Percentiles rank a stretch among this genome's conserved stretches.
These are phyloP conservation scores for Scomber japonicus DNA, from an alignment of 2,113 vertebrate genomes.

Conservation along the genomic window DNA sequence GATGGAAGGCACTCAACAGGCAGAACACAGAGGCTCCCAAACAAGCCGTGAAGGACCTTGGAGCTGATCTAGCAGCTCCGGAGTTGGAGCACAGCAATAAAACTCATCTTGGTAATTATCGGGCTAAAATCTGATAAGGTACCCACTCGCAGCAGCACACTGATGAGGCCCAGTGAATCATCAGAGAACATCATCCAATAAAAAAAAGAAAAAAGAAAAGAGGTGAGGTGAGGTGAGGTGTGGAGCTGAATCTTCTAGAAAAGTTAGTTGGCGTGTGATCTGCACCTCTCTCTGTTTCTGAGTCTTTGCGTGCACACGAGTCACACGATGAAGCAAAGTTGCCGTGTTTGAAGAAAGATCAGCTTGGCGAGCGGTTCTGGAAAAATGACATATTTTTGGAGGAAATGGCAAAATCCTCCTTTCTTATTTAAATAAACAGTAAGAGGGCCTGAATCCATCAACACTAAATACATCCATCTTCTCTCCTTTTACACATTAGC, in stretches of 20 bases:
- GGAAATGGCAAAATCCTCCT: background rate
- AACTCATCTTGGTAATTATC: conserved; percentile 50
- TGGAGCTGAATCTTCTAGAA: background rate
- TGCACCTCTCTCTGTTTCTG: background rate
- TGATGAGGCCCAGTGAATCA: conserved; percentile 44
- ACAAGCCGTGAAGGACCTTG: conserved; percentile 34
- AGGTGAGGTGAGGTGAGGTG: conserved; percentile 42
- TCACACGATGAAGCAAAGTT: background rate
- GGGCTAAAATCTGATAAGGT: conserved; percentile 56
- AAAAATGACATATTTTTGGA: background rate
- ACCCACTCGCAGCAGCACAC: conserved; percentile 32
- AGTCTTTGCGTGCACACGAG: conserved; percentile 4
- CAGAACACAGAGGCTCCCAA: background rate
- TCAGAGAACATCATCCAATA: conserved; percentile 49
- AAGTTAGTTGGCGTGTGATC: background rate
- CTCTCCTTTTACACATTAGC: background rate
- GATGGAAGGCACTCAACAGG: conserved; percentile 7
- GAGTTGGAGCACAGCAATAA: conserved; percentile 31
- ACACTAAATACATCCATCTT: background rate
- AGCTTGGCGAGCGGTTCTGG: conserved; percentile 7
- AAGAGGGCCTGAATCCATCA: background rate
- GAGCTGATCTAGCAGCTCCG: conserved; percentile 33
- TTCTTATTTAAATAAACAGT: conserved; percentile 11
- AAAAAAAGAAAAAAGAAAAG: background rate
- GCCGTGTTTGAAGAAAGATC: conserved; percentile 2